These are phyloP conservation scores for Zenarchopterus dispar DNA, from an alignment of 2,797 vertebrate species.

Conservation along the genomic window DNA sequence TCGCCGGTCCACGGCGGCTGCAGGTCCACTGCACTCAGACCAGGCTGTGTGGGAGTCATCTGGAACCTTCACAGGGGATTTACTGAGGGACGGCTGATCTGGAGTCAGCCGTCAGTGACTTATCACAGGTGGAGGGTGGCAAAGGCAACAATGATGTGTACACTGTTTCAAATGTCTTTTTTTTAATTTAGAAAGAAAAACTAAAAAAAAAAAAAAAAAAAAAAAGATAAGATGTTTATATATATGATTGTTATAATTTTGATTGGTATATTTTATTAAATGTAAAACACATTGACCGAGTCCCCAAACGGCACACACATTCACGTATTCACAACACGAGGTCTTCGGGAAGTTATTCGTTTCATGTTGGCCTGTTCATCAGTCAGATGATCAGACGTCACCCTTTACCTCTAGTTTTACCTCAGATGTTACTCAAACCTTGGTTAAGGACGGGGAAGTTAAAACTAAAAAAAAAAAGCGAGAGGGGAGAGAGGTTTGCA, in stretches of 20 bases:
- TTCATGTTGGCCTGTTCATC: conserved; percentile 68
- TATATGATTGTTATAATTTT: conserved; percentile 81
- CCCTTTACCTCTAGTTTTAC: conserved; percentile 83
- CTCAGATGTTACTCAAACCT: conserved; percentile 76
- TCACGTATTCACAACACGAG: conserved; percentile 66
- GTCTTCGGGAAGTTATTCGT: conserved; percentile 67
- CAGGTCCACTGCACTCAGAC: conserved; percentile 63
- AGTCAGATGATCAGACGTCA: conserved; percentile 75
- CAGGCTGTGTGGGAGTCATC: conserved; percentile 66
- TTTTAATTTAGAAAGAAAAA: conserved; percentile 77
- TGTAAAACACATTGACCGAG: conserved; percentile 77
- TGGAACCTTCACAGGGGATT: conserved; percentile 69
- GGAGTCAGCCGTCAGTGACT: conserved; percentile 50
- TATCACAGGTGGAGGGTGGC: conserved; percentile 47
- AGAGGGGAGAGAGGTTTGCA: background rate
- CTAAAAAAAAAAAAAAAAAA: conserved; percentile 41
- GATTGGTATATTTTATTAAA: conserved; percentile 83
- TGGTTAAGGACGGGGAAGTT: conserved; percentile 20
- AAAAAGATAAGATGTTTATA: conserved; percentile 80
- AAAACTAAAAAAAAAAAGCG: conserved; percentile 11
- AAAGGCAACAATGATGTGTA: conserved; percentile 77
- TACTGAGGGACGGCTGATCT: conserved; percentile 53
- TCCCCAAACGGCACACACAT: conserved; percentile 65
- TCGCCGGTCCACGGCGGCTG: conserved; percentile 64
- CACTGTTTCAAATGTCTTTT: conserved; percentile 79